Evolutionary conservation across 2,888 invertebrate genomes (phyloP), one percentile per base, ranked within the genome.

Genomic region (Eurytoma adleriae): DNA sequence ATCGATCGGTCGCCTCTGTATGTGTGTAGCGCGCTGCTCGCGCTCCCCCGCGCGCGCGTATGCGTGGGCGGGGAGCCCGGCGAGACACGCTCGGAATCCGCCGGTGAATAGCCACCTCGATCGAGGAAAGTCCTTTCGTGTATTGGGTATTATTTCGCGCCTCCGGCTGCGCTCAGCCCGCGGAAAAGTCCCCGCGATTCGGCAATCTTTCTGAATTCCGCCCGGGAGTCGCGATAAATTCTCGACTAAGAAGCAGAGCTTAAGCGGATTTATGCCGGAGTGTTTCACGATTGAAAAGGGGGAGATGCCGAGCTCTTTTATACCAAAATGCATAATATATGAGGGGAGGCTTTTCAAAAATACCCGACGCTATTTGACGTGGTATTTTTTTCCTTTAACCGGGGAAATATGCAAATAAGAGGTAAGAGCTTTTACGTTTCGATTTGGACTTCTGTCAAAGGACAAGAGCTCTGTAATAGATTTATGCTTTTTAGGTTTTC

Each of bases 1-100:
- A 87, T 87, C 86, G 86, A 84, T 83, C 30, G 40, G 10, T 83
- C 82, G 83, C 81, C 76, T 59, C 48, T 10, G 20, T 24, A 18
- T 24, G 5, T 2, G 12, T 59, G n/a, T 24, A 24, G 24, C 24
- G 24, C 1, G 24, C 24, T 24, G 24, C 24, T 24, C 24, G 24
- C 24, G 24, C 24, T n/a, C n/a, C 50, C 13, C 13, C 66, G 68
- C 24, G 69, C 16, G 57, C 59, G 10, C 13, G 20, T 24, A 18
- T 24, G 5, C 12, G 12, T 59, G n/a, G 12, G n/a, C 2, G 12
- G 20, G 7, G 57, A 10, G 18, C 57, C 3, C 54, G 67, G 4
- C 4, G 27, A 12, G 59, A 69, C 70, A 24, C 59, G 59, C 57
- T 67, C 50, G 12, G 48, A 52, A 61, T 30, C 18, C 68, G n/a